phyloP scores from a whole-genome alignment of 2,113 vertebrate species.

The Perca fluviatilis region DNA sequence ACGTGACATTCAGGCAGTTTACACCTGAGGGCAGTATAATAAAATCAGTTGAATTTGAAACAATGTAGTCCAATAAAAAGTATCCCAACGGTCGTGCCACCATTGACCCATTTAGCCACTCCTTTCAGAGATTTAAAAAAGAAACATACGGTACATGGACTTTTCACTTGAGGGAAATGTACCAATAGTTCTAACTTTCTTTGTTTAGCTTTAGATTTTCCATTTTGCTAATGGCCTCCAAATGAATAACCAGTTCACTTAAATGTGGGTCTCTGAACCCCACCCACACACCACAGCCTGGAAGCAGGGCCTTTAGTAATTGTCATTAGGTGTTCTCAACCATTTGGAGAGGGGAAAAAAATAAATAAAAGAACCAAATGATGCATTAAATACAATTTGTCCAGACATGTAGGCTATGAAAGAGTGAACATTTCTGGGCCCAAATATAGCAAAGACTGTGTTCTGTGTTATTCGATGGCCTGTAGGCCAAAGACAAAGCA shows the following conservation, averaged over 20 bases:
- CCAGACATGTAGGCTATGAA: too few relatives aligned
- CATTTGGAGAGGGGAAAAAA: background rate
- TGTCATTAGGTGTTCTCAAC: background rate
- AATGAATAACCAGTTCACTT: background rate
- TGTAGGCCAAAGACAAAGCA: background rate
- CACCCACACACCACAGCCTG: background rate
- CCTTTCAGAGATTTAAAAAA: constrained; percentile 23
- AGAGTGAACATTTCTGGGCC: background rate
- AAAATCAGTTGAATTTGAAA: background rate
- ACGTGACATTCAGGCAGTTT: constrained; percentile 16
- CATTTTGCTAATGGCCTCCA: too few relatives aligned
- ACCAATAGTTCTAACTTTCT: background rate
- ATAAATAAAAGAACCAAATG: background rate
- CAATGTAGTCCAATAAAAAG: background rate
- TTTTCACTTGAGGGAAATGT: background rate
- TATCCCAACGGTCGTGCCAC: background rate
- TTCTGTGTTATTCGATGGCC: background rate
- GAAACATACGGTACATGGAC: background rate
- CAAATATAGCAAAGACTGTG: background rate
- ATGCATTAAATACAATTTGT: background rate
- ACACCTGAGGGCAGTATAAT: background rate
- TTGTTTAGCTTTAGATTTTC: background rate
- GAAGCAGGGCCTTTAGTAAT: background rate
- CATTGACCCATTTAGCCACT: constrained; percentile 27
- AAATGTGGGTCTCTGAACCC: background rate